Percentiles rank a stretch among this genome's conserved stretches.
These are phyloP conservation scores for Pseudopodoces humilis DNA, from an alignment of 2,113 vertebrate genomes.

Conservation along the genomic window DNA sequence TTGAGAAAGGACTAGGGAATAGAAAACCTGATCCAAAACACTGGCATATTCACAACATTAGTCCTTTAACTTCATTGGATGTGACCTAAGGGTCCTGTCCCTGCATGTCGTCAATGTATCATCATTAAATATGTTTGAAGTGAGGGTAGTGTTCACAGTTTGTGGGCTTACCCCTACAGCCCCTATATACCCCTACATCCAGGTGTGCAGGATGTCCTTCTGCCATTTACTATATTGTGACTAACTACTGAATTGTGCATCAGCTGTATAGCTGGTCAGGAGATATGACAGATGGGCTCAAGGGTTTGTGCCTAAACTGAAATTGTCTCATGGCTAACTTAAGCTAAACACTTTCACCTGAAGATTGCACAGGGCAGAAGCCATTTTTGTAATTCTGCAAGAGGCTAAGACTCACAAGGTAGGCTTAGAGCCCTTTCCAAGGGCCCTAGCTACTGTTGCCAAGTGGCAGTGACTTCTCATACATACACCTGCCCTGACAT, in stretches of 20 bases:
- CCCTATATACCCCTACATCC: neutral
- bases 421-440: neutral
- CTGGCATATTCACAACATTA: neutral
- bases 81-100: neutral
- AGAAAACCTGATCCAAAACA: neutral
- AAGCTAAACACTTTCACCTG: neutral
- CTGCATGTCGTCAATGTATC: fast-evolving
- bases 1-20: neutral
- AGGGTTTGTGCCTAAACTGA: neutral
- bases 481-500: fast-evolving
- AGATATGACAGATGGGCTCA: neutral
- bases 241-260: neutral
- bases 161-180: neutral
- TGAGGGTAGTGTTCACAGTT: neutral
- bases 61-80: neutral
- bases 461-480: neutral
- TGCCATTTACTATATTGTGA: neutral
- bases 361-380: fast-evolving
- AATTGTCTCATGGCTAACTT: neutral
- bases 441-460: fast-evolving
- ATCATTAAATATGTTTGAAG: neutral
- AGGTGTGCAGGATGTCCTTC: neutral
- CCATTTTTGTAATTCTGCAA: neutral
- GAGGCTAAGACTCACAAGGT: neutral
- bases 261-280: neutral